Evolutionary conservation across 2,113 vertebrate species (phyloP).

Genomic region (Eptesicus fuscus): DNA sequence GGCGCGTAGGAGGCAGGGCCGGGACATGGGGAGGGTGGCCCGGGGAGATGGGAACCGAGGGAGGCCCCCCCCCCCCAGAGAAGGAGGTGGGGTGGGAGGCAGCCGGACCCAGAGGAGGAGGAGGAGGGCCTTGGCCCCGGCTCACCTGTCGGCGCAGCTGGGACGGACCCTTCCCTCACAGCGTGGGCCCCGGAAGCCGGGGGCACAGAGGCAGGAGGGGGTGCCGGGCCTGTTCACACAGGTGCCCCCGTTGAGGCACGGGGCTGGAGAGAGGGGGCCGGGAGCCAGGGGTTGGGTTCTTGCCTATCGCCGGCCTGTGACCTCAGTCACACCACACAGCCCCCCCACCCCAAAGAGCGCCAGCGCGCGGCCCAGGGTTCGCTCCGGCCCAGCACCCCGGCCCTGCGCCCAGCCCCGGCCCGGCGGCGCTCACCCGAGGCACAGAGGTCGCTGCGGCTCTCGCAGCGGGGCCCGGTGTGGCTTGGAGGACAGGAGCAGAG

Average conservation of each 20-base stretch:
- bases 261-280: slow-evolving; percentile 63
- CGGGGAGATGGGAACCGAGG: neutral
- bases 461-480: slow-evolving; percentile 67
- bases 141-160: slow-evolving; percentile 66
- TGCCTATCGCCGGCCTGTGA: neutral
- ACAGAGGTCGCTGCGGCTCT: slow-evolving; percentile 52
- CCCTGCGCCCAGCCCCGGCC: neutral
- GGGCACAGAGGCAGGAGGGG: slow-evolving; percentile 56
- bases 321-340: neutral
- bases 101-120: neutral
- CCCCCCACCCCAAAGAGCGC: neutral
- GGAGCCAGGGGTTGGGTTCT: slow-evolving; percentile 45
- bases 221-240: slow-evolving; percentile 59
- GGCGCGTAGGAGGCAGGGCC: neutral
- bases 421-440: slow-evolving; percentile 38
- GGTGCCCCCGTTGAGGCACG: slow-evolving; percentile 72
- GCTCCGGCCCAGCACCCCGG: neutral
- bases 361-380: neutral
- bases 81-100: neutral
- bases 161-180: slow-evolving; percentile 43
- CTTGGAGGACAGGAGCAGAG: slow-evolving; percentile 67
- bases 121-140: neutral
- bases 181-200: slow-evolving; percentile 49
- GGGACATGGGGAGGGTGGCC: too few relatives aligned
- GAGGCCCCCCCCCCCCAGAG: neutral